Evolutionary conservation across 2,888 invertebrate genomes (phyloP).

Genomic region (Cordilura impudica): DNA sequence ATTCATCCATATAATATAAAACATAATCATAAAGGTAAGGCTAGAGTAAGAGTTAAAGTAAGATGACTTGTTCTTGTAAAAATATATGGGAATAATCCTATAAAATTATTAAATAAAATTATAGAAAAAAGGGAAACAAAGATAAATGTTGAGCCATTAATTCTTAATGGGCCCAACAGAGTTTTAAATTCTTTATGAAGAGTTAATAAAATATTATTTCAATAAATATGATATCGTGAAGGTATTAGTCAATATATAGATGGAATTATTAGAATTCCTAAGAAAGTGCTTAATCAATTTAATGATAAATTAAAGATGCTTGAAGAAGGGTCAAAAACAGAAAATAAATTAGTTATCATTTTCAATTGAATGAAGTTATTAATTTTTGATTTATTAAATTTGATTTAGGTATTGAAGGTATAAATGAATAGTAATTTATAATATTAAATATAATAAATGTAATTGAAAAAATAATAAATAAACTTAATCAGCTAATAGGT

Average conservation of each 20-base stretch:
- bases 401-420: constrained; percentile 71
- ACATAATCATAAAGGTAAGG: constrained; percentile 78
- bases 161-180: constrained; percentile 32
- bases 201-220: constrained; percentile 72
- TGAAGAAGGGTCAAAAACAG: constrained; percentile 83
- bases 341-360: constrained; percentile 85
- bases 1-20: constrained; percentile 84
- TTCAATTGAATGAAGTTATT: constrained; percentile 78
- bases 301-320: constrained; percentile 79
- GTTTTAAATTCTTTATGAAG: constrained; percentile 74
- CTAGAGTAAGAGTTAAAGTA: constrained; percentile 80
- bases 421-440: constrained; percentile 79
- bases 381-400: constrained; percentile 67
- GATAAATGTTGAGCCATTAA: constrained; percentile 45
- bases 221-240: constrained; percentile 79
- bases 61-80: constrained; percentile 80
- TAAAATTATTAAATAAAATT: constrained; percentile 83
- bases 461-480: constrained; percentile 76
- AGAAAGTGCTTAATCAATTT: constrained; percentile 82
- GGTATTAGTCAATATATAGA: constrained; percentile 80
- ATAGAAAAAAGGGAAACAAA: constrained; percentile 48
- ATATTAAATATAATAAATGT: constrained; percentile 79
- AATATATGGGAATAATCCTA: constrained; percentile 79
- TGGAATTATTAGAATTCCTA: constrained; percentile 79
- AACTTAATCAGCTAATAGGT: constrained; percentile 80